These are phyloP conservation scores for Grallaria varia DNA, from an alignment of 2,113 vertebrate species.

Conservation along the genomic window DNA sequence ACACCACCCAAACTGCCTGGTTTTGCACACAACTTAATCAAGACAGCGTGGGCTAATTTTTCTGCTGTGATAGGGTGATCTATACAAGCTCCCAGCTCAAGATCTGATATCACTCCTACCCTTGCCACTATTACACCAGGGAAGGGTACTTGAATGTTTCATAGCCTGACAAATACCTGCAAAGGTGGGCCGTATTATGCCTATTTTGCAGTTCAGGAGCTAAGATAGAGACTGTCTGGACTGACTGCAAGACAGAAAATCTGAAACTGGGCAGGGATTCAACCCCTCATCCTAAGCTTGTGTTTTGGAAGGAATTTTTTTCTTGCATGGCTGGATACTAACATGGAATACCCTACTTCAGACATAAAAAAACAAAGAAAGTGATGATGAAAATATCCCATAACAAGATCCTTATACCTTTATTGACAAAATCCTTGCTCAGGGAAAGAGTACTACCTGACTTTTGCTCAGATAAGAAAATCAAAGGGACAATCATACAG, in stretches of 20 bases:
- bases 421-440: neutral
- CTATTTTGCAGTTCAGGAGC: neutral
- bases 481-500: neutral
- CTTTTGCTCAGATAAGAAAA: neutral
- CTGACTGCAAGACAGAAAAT: neutral
- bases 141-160: neutral
- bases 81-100: neutral
- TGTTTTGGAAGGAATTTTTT: neutral
- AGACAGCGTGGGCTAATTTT: neutral
- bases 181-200: neutral
- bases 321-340: neutral
- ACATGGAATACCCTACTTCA: neutral
- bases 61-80: neutral
- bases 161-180: neutral
- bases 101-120: neutral
- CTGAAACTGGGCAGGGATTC: neutral
- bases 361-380: rapidly evolving
- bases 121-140: neutral
- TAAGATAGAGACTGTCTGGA: neutral
- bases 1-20: neutral
- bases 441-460: neutral
- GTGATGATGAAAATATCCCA: neutral
- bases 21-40: neutral
- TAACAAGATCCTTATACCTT: neutral
- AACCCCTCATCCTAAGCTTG: neutral